A percentile compares a stretch with the other conserved stretches of the same genome.
phyloP scores from a whole-genome alignment of 2,113 vertebrate genomes.

The Heptranchias perlo region DNA sequence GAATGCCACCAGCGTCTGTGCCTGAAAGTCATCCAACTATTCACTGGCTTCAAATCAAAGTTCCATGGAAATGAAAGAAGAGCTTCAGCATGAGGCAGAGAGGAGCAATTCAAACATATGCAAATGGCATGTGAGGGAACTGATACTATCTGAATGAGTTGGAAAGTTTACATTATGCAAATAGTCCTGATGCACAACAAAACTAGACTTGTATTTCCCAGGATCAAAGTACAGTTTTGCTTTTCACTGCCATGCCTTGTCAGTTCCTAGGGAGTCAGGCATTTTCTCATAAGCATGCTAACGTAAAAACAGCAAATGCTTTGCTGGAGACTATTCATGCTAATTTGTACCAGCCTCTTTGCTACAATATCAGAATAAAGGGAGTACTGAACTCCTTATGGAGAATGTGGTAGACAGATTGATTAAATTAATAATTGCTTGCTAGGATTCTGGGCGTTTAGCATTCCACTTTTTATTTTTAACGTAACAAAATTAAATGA shows the following conservation, averaged over 20 bases:
- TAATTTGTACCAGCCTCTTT: slow-evolving; percentile 28
- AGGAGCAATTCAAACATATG: slow-evolving; percentile 16
- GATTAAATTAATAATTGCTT: slow-evolving; percentile 12
- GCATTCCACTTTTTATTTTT: neutral
- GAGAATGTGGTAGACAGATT: neutral
- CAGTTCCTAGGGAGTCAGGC: neutral
- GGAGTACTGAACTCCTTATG: neutral
- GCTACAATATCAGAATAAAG: slow-evolving; percentile 1
- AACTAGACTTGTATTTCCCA: slow-evolving; percentile 2
- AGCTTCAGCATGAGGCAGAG: neutral
- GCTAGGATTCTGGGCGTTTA: neutral
- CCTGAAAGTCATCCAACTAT: slow-evolving; percentile 21
- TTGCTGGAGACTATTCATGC: neutral
- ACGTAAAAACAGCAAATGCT: slow-evolving; percentile 2
- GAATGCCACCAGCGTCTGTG: slow-evolving; percentile 22
- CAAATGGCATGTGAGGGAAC: slow-evolving; percentile 12
- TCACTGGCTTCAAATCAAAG: slow-evolving; percentile 23
- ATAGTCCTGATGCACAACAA: neutral
- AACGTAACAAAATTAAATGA: neutral
- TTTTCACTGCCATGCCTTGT: neutral
- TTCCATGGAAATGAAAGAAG: slow-evolving; percentile 31
- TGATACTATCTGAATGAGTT: neutral
- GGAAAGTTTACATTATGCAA: slow-evolving; percentile 24
- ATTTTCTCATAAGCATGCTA: slow-evolving; percentile 11
- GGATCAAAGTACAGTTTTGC: slow-evolving; percentile 18